These are phyloP conservation scores for Pseudocheirus occidentalis DNA, from an alignment of 2,797 vertebrate species.

Conservation along the genomic window DNA sequence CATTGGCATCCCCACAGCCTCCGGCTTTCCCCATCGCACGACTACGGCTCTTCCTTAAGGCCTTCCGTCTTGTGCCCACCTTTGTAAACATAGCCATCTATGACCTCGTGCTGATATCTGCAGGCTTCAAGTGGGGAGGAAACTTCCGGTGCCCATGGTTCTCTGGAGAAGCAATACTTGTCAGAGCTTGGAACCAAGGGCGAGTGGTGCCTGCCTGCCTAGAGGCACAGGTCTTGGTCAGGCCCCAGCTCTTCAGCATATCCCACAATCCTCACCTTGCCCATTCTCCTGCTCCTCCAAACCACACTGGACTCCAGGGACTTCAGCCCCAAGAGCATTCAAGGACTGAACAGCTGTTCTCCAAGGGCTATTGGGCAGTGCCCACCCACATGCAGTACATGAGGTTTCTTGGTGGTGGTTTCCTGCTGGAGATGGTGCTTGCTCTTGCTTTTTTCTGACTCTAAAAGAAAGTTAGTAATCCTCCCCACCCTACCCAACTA, in stretches of 20 bases:
- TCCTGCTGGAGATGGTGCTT: not conserved
- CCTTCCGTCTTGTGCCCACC: not conserved
- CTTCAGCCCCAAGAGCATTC: not conserved
- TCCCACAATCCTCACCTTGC: not conserved
- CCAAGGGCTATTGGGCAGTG: not conserved
- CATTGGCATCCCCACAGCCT: not conserved
- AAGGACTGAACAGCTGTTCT: not conserved
- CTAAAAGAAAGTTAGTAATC: not conserved
- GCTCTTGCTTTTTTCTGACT: not conserved
- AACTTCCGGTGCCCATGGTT: not conserved
- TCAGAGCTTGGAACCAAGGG: constrained; percentile 3
- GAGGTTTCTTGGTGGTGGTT: not conserved
- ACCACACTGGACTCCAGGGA: not conserved
- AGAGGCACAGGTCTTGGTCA: not conserved
- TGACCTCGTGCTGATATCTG: constrained; percentile 16
- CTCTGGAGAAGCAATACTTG: not conserved
- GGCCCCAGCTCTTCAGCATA: not conserved
- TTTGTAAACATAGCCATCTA: not conserved
- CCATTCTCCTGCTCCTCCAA: not conserved
- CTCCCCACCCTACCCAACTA: not conserved
- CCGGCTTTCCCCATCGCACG: constrained; percentile 47
- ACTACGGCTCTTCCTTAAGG: constrained; percentile 32
- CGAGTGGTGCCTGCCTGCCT: not conserved
- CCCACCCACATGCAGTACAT: not conserved
- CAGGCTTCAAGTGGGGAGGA: not conserved